Conservation (phyloP, 1,140 invertebrate species). For the Mamestra configurata region DNA sequence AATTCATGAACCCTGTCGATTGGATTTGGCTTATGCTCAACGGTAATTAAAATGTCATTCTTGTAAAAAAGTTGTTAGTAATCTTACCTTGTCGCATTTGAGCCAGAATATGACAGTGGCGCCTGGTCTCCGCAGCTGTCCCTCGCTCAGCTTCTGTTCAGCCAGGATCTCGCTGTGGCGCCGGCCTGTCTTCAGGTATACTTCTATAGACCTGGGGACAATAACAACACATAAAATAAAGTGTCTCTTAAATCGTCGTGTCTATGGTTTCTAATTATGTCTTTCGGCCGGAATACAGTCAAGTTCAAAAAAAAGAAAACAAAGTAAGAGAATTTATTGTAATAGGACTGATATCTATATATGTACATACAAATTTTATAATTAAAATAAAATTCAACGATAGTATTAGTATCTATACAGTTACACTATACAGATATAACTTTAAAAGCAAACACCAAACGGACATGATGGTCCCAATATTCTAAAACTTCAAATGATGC, state of each 20-base stretch:
- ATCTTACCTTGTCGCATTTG: slow-evolving; percentile 92
- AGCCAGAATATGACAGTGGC: slow-evolving; percentile 94
- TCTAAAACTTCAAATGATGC: background rate
- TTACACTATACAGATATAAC: background rate
- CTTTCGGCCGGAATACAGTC: background rate
- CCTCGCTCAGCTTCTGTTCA: slow-evolving; percentile 91
- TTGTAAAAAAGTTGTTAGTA: slow-evolving; percentile 4
- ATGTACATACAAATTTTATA: no score
- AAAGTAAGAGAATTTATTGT: no score
- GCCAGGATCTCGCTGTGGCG: slow-evolving; percentile 92
- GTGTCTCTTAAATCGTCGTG: no score
- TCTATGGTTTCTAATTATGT: no score
- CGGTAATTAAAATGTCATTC: no score
- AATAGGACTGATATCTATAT: no score
- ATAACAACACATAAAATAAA: slow-evolving; percentile 9
- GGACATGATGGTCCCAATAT: slow-evolving; percentile 1
- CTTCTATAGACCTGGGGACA: slow-evolving; percentile 77
- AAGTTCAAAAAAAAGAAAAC: no score
- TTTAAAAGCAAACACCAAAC: background rate
- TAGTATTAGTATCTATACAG: background rate
- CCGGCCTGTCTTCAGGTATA: slow-evolving; percentile 77
- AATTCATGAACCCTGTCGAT: no score
- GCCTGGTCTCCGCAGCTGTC: slow-evolving; percentile 91
- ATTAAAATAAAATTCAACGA: no score
- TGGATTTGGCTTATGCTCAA: no score